Percentiles rank a stretch among this genome's conserved stretches.
These are phyloP conservation scores for Triplophysa siluroides DNA, from an alignment of 2,113 vertebrate species.

Conservation along the genomic window DNA sequence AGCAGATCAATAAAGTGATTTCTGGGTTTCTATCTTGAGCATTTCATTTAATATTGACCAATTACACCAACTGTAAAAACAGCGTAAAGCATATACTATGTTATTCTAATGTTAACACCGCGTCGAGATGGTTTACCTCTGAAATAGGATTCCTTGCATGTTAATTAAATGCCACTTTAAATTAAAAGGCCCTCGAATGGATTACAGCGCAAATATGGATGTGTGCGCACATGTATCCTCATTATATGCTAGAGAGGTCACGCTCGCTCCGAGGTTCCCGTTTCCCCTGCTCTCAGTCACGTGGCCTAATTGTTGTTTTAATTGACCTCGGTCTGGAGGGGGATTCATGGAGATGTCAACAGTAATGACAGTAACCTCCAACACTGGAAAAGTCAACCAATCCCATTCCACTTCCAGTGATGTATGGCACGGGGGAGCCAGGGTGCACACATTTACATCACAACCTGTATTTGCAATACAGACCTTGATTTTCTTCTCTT, in stretches of 20 bases:
- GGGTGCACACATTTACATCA: constrained; percentile 1
- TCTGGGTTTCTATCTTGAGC: too few species aligned
- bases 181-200: constrained; percentile 1
- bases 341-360: background rate
- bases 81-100: background rate
- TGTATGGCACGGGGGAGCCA: constrained; percentile 5
- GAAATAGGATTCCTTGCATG: background rate
- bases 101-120: background rate
- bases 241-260: constrained; percentile 26
- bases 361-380: constrained; percentile 28
- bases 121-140: background rate
- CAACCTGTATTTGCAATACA: background rate
- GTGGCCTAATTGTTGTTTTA: constrained; percentile 33
- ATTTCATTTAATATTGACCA: too few species aligned
- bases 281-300: background rate
- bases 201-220: background rate
- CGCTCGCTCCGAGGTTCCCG: background rate
- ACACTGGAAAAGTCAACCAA: constrained; percentile 26
- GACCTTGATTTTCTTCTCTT: background rate
- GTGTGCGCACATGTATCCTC: constrained; percentile 5
- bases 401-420: constrained; percentile 29
- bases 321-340: constrained; percentile 1
- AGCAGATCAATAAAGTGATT: too few species aligned
- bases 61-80: background rate
- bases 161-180: constrained; percentile 18